Percentiles rank a stretch among this genome's conserved stretches.
Evolutionary conservation across 2,113 vertebrate species (phyloP).

Genomic region (Talpa occidentalis): DNA sequence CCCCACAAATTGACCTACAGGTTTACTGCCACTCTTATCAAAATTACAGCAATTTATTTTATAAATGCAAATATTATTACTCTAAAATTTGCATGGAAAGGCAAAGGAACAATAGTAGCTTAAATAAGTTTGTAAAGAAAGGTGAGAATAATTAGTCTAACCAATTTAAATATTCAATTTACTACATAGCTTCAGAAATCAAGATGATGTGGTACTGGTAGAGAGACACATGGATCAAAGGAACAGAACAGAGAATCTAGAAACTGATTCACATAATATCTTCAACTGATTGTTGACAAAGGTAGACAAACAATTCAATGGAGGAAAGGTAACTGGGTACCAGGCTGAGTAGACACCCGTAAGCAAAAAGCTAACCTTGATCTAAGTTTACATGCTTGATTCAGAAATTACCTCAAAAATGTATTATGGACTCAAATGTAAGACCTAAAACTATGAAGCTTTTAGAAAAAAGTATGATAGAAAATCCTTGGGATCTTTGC

Average conservation of each 20-base stretch:
- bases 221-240: not conserved
- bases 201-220: not conserved
- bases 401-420: conserved; percentile 29
- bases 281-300: not conserved
- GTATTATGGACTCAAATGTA: not conserved
- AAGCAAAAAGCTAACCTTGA: conserved; percentile 7
- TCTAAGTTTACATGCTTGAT: not conserved
- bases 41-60: conserved; percentile 1
- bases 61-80: conserved; percentile 27
- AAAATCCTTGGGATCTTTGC: not conserved
- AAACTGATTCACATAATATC: not conserved
- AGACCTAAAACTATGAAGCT: not conserved
- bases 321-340: not conserved
- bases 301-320: not conserved
- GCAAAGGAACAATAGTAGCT: conserved; percentile 36
- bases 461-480: not conserved
- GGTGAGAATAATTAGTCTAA: not conserved
- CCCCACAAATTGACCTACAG: not conserved
- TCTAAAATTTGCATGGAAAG: conserved; percentile 23
- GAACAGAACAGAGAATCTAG: not conserved
- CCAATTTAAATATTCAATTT: not conserved
- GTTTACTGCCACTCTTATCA: conserved; percentile 11
- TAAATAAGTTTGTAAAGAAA: conserved; percentile 42
- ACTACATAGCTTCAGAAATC: not conserved
- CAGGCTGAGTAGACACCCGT: not conserved